A percentile compares a stretch with the other conserved stretches of the same genome.
These are phyloP conservation scores for Diglossa cyanea DNA, from an alignment of 2,797 vertebrate genomes.

Conservation along the genomic window DNA sequence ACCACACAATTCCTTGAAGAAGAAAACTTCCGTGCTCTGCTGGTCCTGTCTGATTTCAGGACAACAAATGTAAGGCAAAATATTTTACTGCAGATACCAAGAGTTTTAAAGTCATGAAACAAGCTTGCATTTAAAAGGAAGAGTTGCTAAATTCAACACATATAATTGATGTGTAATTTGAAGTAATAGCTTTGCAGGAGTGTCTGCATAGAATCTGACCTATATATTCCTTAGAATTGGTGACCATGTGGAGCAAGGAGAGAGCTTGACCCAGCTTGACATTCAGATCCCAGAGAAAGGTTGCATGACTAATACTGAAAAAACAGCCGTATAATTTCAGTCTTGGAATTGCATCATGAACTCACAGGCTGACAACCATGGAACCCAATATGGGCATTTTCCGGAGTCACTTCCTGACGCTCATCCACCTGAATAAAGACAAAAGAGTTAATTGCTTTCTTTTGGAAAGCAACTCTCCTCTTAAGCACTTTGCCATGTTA, in stretches of 20 bases:
- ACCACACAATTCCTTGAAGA: background rate
- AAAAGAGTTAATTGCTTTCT: background rate
- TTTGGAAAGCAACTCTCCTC: background rate
- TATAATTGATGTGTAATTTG: constrained; percentile 47
- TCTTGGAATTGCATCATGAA: constrained; percentile 1
- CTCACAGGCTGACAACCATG: background rate
- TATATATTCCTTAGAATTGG: constrained; percentile 38
- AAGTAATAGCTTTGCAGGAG: constrained; percentile 53
- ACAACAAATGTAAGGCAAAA: background rate
- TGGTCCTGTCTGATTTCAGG: background rate
- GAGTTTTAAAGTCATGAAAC: constrained; percentile 31
- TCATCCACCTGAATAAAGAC: background rate
- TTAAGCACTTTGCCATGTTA: background rate
- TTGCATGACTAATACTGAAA: constrained; percentile 30
- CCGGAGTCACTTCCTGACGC: background rate
- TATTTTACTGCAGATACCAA: background rate
- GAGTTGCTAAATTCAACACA: constrained; percentile 50
- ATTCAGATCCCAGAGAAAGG: constrained; percentile 23
- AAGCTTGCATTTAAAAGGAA: constrained; percentile 46
- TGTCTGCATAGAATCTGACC: constrained; percentile 49
- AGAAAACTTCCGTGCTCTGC: background rate
- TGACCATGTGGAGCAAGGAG: constrained; percentile 22
- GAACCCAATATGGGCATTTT: background rate
- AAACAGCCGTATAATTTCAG: constrained; percentile 12
- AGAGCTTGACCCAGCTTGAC: constrained; percentile 47